A percentile compares a stretch with the other conserved stretches of the same genome.
Conservation (phyloP, 2,888 invertebrate species). For the Chaetogeoica ovagalla region DNA sequence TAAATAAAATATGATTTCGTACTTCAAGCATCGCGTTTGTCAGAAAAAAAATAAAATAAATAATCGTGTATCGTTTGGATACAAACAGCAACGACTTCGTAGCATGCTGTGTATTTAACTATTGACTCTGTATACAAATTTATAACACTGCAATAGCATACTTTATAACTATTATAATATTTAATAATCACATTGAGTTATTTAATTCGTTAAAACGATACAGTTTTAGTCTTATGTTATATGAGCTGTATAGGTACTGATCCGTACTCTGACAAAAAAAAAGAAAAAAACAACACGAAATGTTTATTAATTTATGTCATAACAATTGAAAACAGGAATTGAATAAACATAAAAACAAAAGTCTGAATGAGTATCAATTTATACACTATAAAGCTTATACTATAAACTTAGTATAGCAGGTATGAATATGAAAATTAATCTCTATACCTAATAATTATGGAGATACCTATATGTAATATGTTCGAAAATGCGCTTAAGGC, state of each 20-base stretch:
- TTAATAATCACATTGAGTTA: too few relatives aligned
- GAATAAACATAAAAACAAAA: neutral
- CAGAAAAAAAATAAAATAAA: neutral
- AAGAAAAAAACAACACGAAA: neutral
- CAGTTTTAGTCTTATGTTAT: too few relatives aligned
- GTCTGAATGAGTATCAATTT: neutral
- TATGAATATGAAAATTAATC: too few relatives aligned
- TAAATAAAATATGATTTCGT: neutral
- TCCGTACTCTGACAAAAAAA: neutral
- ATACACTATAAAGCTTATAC: neutral
- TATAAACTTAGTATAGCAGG: neutral
- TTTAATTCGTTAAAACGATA: too few relatives aligned
- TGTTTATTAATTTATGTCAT: neutral
- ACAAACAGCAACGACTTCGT: neutral
- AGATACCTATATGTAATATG: too few relatives aligned
- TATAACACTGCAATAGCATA: too few relatives aligned
- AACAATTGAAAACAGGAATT: neutral
- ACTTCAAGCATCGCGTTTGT: neutral
- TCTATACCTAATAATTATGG: too few relatives aligned
- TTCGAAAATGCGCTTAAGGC: too few relatives aligned
- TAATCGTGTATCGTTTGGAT: neutral
- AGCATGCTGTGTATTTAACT: too few relatives aligned
- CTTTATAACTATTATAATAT: too few relatives aligned
- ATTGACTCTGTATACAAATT: neutral
- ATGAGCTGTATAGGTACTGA: neutral